Evolutionary conservation across 2,113 vertebrate genomes (phyloP).

Genomic region (Limnothrissa miodon): DNA sequence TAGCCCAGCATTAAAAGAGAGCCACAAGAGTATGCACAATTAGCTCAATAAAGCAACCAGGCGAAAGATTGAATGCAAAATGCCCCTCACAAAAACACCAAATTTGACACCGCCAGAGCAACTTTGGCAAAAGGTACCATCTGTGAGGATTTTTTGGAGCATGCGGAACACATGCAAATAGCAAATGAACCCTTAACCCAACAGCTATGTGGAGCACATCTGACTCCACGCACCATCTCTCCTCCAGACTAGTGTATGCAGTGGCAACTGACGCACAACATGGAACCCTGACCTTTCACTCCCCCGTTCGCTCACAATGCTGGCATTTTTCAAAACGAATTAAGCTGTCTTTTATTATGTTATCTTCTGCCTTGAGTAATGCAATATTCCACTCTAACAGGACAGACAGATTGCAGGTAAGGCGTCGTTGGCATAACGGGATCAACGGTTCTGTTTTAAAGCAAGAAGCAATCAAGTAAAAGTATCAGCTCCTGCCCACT

Average conservation of each 20-base stretch:
- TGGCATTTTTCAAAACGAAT: constrained; percentile 8
- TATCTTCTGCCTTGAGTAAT: background rate
- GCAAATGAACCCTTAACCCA: background rate
- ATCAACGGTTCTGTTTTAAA: background rate
- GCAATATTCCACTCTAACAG: background rate
- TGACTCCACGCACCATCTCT: no score
- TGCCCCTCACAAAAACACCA: background rate
- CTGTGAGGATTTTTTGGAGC: background rate
- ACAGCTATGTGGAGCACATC: background rate
- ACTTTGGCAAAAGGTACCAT: background rate
- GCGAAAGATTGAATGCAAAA: background rate
- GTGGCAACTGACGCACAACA: background rate
- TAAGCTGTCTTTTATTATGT: background rate
- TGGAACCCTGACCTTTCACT: background rate
- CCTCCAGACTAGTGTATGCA: background rate
- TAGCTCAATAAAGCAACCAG: background rate
- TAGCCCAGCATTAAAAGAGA: background rate
- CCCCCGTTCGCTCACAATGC: background rate
- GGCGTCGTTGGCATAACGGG: background rate
- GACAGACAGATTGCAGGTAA: background rate
- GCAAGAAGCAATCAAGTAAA: constrained; percentile 11
- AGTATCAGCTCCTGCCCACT: background rate
- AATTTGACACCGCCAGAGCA: background rate
- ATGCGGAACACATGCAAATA: background rate
- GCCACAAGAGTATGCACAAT: background rate